A percentile compares a stretch with the other conserved stretches of the same genome.
These are phyloP conservation scores for Hiodon alosoides DNA, from an alignment of 2,113 vertebrate genomes.

Conservation along the genomic window DNA sequence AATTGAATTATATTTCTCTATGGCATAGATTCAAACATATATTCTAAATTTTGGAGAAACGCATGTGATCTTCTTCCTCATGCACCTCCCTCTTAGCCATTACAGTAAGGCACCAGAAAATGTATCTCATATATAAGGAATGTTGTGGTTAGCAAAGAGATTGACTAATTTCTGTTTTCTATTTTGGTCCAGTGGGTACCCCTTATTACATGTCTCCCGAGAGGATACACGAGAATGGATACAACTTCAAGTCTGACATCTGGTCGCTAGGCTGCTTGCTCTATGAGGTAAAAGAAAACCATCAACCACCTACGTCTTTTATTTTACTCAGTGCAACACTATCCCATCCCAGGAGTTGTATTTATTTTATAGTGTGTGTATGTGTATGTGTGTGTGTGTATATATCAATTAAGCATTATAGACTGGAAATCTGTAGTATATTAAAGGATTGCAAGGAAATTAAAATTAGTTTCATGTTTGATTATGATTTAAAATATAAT, in stretches of 20 bases:
- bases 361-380: slow-evolving; percentile 11
- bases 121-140: slow-evolving; percentile 29
- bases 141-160: slow-evolving; percentile 26
- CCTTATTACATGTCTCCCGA: slow-evolving; percentile 83
- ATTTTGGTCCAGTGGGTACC: slow-evolving; percentile 68
- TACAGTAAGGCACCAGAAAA: slow-evolving; percentile 35
- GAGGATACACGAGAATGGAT: slow-evolving; percentile 80
- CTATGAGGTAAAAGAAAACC: slow-evolving; percentile 62
- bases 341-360: background rate
- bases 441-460: slow-evolving; percentile 44
- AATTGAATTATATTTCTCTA: background rate
- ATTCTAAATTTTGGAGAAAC: too few relatives aligned
- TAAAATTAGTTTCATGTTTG: slow-evolving; percentile 58
- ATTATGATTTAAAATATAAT: slow-evolving; percentile 54
- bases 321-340: background rate
- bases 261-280: slow-evolving; percentile 73
- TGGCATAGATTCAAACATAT: background rate
- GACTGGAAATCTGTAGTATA: slow-evolving; percentile 48
- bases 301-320: slow-evolving; percentile 10
- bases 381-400: too few relatives aligned
- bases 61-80: background rate
- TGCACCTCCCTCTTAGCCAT: slow-evolving; percentile 23
- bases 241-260: slow-evolving; percentile 84
- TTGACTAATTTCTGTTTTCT: slow-evolving; percentile 17
- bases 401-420: slow-evolving; percentile 16